phyloP scores from a whole-genome alignment of 1,140 invertebrate genomes.

The Magallana gigas region DNA sequence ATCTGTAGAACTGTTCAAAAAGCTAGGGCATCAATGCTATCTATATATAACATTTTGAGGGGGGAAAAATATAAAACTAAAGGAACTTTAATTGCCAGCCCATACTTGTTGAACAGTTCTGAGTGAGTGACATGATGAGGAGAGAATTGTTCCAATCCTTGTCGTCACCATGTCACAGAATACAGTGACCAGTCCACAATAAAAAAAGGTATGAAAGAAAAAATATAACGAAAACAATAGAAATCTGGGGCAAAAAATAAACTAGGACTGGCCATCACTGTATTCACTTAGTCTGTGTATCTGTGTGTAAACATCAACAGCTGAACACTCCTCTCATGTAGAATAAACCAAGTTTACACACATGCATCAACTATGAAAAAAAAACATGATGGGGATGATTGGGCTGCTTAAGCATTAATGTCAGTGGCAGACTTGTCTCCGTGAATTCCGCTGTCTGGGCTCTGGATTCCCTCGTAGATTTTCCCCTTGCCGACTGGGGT shows the following conservation, averaged over 20 bases:
- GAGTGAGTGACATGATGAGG: constrained; percentile 7
- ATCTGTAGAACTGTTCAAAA: background rate
- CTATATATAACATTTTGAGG: background rate
- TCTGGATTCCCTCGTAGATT: constrained; percentile 63
- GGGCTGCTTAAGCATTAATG: constrained; percentile 53
- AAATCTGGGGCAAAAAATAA: constrained; percentile 28
- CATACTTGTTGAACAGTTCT: constrained; percentile 19
- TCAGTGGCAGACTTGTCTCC: constrained; percentile 65
- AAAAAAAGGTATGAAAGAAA: constrained; percentile 1
- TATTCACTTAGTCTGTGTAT: background rate
- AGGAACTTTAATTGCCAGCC: background rate
- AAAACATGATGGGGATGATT: constrained; percentile 14
- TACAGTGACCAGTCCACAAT: constrained; percentile 23
- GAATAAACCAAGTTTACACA: background rate
- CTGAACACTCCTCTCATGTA: background rate
- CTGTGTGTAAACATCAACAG: constrained; percentile 9
- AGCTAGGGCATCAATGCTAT: constrained; percentile 1
- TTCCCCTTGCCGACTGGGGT: constrained; percentile 57
- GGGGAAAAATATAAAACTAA: constrained; percentile 7
- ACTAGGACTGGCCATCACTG: constrained; percentile 11
- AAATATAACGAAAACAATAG: constrained; percentile 35
- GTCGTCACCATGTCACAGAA: constrained; percentile 6
- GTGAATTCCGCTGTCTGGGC: constrained; percentile 67
- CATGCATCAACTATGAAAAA: background rate
- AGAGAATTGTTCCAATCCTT: background rate